Conservation (phyloP, 2,888 invertebrate species). For the Eupithecia insigniata region DNA sequence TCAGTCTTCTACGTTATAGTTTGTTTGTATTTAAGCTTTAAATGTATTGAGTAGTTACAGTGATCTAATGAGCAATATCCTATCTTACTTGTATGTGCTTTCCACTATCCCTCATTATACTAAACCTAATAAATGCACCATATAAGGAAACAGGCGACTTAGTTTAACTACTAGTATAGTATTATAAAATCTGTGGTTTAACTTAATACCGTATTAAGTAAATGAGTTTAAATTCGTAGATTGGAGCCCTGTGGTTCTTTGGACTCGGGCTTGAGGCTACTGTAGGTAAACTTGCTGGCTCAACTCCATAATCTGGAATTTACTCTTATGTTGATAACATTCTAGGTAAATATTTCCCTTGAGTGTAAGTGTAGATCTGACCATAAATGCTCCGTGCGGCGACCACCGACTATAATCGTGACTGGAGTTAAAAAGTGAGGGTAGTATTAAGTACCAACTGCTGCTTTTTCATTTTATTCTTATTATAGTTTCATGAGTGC, state of each 20-base stretch:
- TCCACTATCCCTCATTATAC: neutral
- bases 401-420: conserved; percentile 26
- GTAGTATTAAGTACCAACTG: conserved; percentile 17
- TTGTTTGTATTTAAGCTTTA: too few relatives aligned
- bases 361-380: conserved; percentile 21
- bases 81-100: neutral
- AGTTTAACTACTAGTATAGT: neutral
- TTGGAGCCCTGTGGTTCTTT: neutral
- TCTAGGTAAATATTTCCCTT: conserved; percentile 27
- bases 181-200: too few relatives aligned
- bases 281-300: conserved; percentile 7
- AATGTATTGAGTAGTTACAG: neutral
- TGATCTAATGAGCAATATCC: neutral
- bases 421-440: conserved; percentile 28
- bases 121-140: neutral
- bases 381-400: conserved; percentile 24
- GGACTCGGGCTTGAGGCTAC: neutral
- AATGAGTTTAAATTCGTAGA: conserved; percentile 11
- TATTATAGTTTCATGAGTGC: conserved; percentile 45
- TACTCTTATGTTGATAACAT: conserved; percentile 22
- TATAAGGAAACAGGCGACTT: neutral
- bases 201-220: neutral
- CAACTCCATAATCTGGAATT: conserved; percentile 14
- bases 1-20: too few relatives aligned
- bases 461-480: conserved; percentile 35